phyloP scores from a whole-genome alignment of 1,140 invertebrate species.

The Pseudomyrmex cubaensis region DNA sequence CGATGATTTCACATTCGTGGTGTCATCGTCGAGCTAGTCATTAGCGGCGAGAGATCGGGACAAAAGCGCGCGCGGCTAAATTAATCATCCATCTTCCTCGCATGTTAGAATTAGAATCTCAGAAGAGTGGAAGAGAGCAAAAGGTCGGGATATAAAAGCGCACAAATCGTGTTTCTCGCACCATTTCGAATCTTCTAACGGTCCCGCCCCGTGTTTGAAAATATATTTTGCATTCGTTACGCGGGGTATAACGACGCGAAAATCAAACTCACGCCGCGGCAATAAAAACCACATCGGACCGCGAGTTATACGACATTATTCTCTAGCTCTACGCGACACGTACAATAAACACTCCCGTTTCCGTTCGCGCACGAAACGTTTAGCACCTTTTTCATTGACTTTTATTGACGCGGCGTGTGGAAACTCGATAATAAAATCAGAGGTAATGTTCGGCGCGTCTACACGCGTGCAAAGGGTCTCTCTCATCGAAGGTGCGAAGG shows the following conservation, averaged over 20 bases:
- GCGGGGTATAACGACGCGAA: constrained; percentile 10
- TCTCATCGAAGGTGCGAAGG: constrained; percentile 39
- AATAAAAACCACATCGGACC: constrained; percentile 41
- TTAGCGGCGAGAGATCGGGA: constrained; percentile 9
- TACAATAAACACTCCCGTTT: constrained; percentile 68
- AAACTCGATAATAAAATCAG: constrained; percentile 43
- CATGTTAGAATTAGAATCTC: constrained; percentile 1
- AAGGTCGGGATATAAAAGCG: constrained; percentile 4
- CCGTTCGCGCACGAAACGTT: constrained; percentile 58
- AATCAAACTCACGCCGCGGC: constrained; percentile 33
- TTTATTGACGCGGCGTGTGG: constrained; percentile 59
- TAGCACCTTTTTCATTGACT: constrained; percentile 63
- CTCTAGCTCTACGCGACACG: constrained; percentile 37
- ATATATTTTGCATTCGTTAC: constrained; percentile 34
- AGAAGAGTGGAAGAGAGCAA: not conserved
- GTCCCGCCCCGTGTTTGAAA: constrained; percentile 9
- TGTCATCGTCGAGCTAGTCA: constrained; percentile 12
- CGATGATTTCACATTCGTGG: constrained; percentile 14
- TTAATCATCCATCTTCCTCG: not conserved
- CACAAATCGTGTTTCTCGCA: not conserved
- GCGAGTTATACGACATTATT: constrained; percentile 57
- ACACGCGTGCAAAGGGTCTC: not conserved
- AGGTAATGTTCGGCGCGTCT: not conserved
- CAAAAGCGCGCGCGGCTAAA: not conserved
- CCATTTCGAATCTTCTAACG: constrained; percentile 32